Base-by-base conservation (phyloP, 2,797 vertebrate genomes). In the Scarus forsteni region DNA sequence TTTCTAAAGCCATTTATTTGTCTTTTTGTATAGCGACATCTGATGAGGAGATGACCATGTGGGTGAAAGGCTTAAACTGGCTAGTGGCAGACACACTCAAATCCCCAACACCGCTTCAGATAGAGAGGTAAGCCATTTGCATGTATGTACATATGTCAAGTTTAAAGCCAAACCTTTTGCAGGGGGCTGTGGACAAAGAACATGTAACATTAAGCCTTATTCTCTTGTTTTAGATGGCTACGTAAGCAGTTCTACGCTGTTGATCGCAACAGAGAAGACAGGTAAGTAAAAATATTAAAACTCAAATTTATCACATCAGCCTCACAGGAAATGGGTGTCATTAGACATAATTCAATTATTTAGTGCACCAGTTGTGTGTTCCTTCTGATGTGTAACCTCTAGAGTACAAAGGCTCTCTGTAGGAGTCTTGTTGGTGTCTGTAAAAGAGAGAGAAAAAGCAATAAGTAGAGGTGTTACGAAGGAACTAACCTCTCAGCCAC, bases 41-140 rank as follows among this genome's bases (percentile, higher is more conserved):
- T 0, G 97, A 99, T 78, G 98, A 99, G 1, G 98, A 99, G 92
- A 96, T 99, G 94, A 95, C 90, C 45, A 99, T 99, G 97, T 99
- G 98, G 98, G 96, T 98, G 85, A 97, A 97, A 83, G 98, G 98
- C 13, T 91, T 99, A 80, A 97, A 90, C 77, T 98, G 96, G 95
- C 93, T 99, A 62, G 93, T 97, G 84, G 90, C 94, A 0, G 98
- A 99, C 77, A 99, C 98, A 0, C 81, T 97, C 8, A 95, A 95
- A 73, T 97, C 98, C 8, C 92, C 97, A 18, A 99, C 97, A 0
- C 98, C 98, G 0, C 93, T 99, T 71, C 98, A 99, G 91, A 97
- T 99, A 38, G 98, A 99, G 86, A 96, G 97, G 98, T 98, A 72
- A 73, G 40, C 5, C 12, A 39, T 52, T 11, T 3, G 10, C 9